Evolutionary conservation across 2,888 invertebrate genomes (phyloP), one percentile per base, ranked within the genome.

Genomic region (Argynnis bischoffii): DNA sequence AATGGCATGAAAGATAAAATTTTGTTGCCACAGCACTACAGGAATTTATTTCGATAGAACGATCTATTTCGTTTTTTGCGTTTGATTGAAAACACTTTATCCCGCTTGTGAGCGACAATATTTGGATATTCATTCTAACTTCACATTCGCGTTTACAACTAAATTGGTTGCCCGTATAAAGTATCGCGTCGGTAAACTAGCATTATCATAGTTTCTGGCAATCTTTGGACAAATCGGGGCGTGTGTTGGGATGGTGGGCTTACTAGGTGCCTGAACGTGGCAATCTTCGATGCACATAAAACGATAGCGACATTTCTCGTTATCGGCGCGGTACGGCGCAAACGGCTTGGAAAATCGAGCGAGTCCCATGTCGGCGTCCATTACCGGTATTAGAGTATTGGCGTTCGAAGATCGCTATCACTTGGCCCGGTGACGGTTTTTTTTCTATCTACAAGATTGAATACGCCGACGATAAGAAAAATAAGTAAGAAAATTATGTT

Each of bases 301-400:
- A 79, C 84, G 85, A 83, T 86, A 83, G 83, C 80, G 83, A 84
- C 85, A 81, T 84, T 85, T 82, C 86, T 87, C 86, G 87, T 88
- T 90, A 89, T 89, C 90, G 77, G 77, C 71, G 75, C 78, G 83
- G 82, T 79, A 80, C 82, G 84, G 78, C 78, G 87, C 86, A 88
- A 92, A 90, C 89, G 89, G 85, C 86, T 88, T 83, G 90, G 89
- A 90, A 92, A 90, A 92, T 90, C 87, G 89, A 88, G 86, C 64
- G 50, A 48, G 66, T 55, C 73, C 75, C 76, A 75, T 74, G 75
- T 79, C 83, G 80, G 77, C 81, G 84, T 85, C 90, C 89, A 91
- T 91, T 91, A 91, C 90, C 85, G 86, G 86, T 88, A 90, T 91
- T 90, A 89, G 82, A 81, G 70, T 70, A 73, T 72, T 72, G 73